Evolutionary conservation across 1,140 invertebrate genomes (phyloP), one percentile per base, ranked within the genome.

Genomic region (Lordiphosa clarofinis): DNA sequence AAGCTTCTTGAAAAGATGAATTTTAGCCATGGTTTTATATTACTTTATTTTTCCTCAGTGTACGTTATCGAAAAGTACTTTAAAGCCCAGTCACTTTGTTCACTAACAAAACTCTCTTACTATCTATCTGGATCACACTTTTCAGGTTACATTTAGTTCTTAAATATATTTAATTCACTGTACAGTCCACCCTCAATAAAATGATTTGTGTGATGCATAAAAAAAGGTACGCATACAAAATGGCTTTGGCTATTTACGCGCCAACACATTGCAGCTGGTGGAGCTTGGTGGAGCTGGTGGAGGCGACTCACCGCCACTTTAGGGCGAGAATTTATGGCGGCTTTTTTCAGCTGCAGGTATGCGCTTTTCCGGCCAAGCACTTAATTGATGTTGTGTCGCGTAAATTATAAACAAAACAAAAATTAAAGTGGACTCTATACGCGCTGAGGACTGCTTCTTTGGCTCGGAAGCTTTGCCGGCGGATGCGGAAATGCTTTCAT

Each of bases 341-440:
- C 78, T 84, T 84, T 84, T 84, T 84, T 86, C 79, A 86, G 69
- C 57, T 73, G 69, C 78, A 84, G 79, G 78, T 84, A 84, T 84
- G 73, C 79, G 79, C 73, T 79, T 73, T 84, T 84, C 78, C 78
- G 73, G 69, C 79, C 78, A 86, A 84, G 78, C 65, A 84, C 73
- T 84, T 84, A 84, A 84, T 84, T 84, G 78, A 84, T 84, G 78
- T 84, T 84, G 78, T 86, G 78, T 73, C 79, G 78, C 78, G 78
- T 84, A 84, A 84, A 84, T 86, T 86, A 84, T 84, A 86, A 84
- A 86, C 78, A 84, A 82, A 82, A 79, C 78, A 86, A 86, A 84
- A 78, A 84, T 84, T 84, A 84, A 84, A 84, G 79, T 84, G 79
- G 78, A 86, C 70, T 86, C 59, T 52, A 55, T 24, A 56, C 47